Evolutionary conservation across 2,113 vertebrate genomes (phyloP), one percentile per base, ranked within the genome.

Genomic region (Aythya baeri): DNA sequence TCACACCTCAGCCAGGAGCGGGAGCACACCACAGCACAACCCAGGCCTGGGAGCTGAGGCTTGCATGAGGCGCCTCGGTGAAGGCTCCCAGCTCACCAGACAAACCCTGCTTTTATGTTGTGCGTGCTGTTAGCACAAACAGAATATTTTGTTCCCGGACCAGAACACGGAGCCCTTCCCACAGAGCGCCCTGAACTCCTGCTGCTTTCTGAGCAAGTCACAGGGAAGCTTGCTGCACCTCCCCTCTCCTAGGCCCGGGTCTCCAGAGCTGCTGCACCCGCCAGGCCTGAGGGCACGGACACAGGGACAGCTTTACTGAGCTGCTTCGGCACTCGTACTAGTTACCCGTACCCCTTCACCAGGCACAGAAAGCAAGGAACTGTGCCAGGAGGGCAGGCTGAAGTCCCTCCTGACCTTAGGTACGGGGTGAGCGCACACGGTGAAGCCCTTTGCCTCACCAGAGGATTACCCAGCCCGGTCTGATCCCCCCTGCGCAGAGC

Each of bases 161-260:
- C 57, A 59, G 94, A 93, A 93, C 77, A 75, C 17, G n/a, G 68
- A 96, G 88, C 85, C 46, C 55, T 90, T 91, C 93, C 89, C 68
- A 27, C 14, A 12, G 62, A 78, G 79, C 2, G 0, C 46, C 36
- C 83, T 93, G 83, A 93, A 27, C 70, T 89, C 75, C 78, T 67
- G 38, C 82, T 85, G 89, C 89, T 89, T 54, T 83, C 88, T 41
- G 36, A 80, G 26, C 43, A 62, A 46, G 23, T 34, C 1, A 0
- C 38, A 41, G 83, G 62, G 86, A 74, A 50, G 55, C 59, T 88
- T 41, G 55, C 63, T 88, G 90, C 43, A 17, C 20, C 31, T 80
- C 73, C 72, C 68, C 13, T 4, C 2, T 17, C 55, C 27, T 10
- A 54, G 67, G 18, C 58, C 21, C 57, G 29, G 38, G 58, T 74